Conservation (phyloP, 1,140 invertebrate species). For the Paracyclopina nana region DNA sequence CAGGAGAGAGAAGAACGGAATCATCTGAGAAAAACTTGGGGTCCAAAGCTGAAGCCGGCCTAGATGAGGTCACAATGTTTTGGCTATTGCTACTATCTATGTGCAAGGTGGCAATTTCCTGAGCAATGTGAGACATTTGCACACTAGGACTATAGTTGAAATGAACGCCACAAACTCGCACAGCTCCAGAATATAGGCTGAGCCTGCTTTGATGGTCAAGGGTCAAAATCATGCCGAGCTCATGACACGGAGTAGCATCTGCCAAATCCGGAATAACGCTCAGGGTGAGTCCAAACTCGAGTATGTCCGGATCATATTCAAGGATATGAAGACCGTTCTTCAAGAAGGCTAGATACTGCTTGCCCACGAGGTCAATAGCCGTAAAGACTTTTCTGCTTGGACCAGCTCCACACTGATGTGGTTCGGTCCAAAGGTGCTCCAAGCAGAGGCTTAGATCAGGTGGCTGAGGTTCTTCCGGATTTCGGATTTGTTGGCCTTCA, state of each 20-base stretch:
- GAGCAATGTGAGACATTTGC: not conserved
- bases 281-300: too few relatives aligned
- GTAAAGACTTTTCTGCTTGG: too few relatives aligned
- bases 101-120: not conserved
- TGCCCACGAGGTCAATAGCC: too few relatives aligned
- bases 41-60: not conserved
- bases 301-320: too few relatives aligned
- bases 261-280: too few relatives aligned
- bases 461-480: too few relatives aligned
- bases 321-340: too few relatives aligned
- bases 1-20: not conserved
- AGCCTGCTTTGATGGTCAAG: not conserved
- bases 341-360: too few relatives aligned
- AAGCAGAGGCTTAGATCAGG: too few relatives aligned
- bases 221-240: not conserved
- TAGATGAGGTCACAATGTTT: conserved; percentile 1
- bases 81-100: not conserved
- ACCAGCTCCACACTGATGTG: too few relatives aligned
- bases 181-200: not conserved
- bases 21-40: not conserved
- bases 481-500: too few relatives aligned
- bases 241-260: not conserved
- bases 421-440: too few relatives aligned
- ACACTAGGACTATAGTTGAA: not conserved
- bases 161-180: not conserved